Percentiles rank a stretch among this genome's conserved stretches.
phyloP scores from a whole-genome alignment of 2,113 vertebrate species.

The Cariama cristata region DNA sequence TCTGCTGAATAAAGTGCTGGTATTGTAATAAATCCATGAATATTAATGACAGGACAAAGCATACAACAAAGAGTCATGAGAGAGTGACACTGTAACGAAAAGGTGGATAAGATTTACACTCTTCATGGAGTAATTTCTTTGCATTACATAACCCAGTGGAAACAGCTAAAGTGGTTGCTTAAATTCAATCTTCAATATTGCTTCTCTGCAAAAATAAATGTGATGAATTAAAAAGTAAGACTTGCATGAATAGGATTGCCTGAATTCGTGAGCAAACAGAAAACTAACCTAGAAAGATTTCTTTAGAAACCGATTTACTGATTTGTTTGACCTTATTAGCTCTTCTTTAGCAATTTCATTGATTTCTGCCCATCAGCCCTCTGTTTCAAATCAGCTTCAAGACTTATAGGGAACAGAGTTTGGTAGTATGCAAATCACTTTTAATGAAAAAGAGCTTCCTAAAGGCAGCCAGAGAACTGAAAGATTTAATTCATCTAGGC shows the following conservation, averaged over 20 bases:
- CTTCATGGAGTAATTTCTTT: constrained; percentile 46
- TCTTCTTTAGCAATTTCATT: not conserved
- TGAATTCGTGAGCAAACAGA: constrained; percentile 62
- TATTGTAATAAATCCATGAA: constrained; percentile 23
- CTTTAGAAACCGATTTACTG: not conserved
- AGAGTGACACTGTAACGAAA: not conserved
- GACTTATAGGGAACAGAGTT: not conserved
- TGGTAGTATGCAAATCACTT: constrained; percentile 1
- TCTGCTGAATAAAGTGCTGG: not conserved
- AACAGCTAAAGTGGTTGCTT: constrained; percentile 47
- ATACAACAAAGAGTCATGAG: not conserved
- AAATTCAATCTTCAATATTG: constrained; percentile 53
- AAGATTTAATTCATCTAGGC: constrained; percentile 7
- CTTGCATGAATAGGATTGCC: constrained; percentile 34
- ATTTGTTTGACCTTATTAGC: constrained; percentile 59
- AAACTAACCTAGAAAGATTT: constrained; percentile 26
- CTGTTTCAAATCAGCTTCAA: constrained; percentile 13
- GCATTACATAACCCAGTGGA: constrained; percentile 42
- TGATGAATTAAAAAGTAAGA: constrained; percentile 56
- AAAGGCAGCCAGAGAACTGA: not conserved
- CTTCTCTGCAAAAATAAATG: constrained; percentile 45
- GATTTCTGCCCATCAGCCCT: constrained; percentile 12
- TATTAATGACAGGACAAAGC: constrained; percentile 33
- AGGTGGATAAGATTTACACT: constrained; percentile 20
- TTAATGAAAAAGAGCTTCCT: constrained; percentile 22